Conservation (phyloP, 2,797 vertebrate species). For the Alfaro cultratus region DNA sequence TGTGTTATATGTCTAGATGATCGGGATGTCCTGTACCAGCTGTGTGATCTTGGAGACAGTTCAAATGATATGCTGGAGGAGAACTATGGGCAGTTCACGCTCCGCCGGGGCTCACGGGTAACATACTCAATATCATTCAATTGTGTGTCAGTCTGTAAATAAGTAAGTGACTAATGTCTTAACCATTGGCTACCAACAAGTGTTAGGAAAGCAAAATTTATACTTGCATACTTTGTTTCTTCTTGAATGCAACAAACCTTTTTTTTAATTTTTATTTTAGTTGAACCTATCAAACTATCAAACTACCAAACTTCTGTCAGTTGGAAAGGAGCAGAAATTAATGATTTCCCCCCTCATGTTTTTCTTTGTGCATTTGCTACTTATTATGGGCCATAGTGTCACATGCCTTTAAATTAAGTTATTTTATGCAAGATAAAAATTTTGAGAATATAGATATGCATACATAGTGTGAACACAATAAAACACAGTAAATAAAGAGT, state of each 20-base stretch:
- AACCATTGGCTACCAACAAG: not conserved
- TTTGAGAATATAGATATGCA: not conserved
- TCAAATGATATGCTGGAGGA: conserved; percentile 61
- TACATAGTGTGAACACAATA: not conserved
- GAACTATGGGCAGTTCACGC: conserved; percentile 23
- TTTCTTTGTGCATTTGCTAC: not conserved
- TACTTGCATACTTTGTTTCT: not conserved
- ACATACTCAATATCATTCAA: conserved; percentile 1
- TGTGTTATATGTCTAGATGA: conserved; percentile 43
- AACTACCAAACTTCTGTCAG: not conserved
- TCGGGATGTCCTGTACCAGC: conserved; percentile 36
- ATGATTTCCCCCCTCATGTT: not conserved
- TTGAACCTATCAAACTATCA: not conserved
- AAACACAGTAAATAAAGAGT: not conserved
- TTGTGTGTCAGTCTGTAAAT: not conserved
- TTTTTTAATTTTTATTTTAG: not conserved
- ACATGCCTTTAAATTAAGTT: not conserved
- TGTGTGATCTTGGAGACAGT: conserved; percentile 54
- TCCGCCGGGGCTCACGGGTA: conserved; percentile 56
- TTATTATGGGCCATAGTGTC: not conserved
- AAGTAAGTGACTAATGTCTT: not conserved
- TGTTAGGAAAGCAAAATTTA: not conserved
- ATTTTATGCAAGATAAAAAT: not conserved
- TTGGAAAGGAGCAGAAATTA: not conserved
- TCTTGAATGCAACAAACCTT: not conserved